phyloP scores from a whole-genome alignment of 2,113 vertebrate genomes.

The Oreochromis niloticus region DNA sequence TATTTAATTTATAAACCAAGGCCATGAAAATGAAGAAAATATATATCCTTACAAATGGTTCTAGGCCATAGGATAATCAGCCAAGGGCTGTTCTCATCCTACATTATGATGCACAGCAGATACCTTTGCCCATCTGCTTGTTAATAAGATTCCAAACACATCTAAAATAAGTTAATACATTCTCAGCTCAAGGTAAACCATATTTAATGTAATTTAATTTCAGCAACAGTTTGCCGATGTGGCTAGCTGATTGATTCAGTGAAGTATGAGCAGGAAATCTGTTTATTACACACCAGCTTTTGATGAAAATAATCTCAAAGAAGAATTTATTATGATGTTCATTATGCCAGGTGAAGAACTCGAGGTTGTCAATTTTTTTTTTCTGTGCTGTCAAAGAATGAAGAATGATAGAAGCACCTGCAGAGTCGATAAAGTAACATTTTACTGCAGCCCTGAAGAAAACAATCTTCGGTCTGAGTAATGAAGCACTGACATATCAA shows the following conservation, averaged over 20 bases:
- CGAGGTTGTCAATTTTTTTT: neutral
- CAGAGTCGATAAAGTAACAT: neutral
- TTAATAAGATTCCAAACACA: neutral
- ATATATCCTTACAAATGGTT: neutral
- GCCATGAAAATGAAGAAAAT: neutral
- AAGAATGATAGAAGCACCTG: neutral
- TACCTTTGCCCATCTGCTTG: neutral
- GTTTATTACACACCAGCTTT: neutral
- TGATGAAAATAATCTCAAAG: neutral
- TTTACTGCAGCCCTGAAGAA: neutral
- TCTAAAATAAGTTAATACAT: neutral
- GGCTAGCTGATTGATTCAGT: neutral
- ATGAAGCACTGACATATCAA: slow-evolving; percentile 2
- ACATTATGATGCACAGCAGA: neutral
- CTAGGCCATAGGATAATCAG: neutral
- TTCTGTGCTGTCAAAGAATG: neutral
- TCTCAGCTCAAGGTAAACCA: neutral
- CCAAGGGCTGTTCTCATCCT: neutral
- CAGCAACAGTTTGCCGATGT: neutral
- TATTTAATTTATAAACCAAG: neutral
- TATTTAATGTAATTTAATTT: neutral
- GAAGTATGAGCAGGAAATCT: neutral
- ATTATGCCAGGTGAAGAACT: neutral
- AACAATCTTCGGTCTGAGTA: neutral
- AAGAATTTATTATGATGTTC: neutral